These are phyloP conservation scores for Paedocypris micromegethes DNA, from an alignment of 2,797 vertebrate genomes.

Conservation along the genomic window DNA sequence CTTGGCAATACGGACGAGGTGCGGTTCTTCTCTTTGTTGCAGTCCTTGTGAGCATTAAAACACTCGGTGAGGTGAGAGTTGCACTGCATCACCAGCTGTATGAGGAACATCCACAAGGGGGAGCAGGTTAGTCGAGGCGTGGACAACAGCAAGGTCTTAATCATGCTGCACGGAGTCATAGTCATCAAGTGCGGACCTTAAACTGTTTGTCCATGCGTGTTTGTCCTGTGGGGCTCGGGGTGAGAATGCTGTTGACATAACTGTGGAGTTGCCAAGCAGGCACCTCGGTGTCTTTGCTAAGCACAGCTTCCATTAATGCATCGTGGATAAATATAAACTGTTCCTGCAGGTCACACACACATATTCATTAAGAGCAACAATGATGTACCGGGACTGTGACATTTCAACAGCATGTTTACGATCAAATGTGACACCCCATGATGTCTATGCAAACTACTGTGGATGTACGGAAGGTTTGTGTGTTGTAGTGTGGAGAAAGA, in stretches of 20 bases:
- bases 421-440: not conserved
- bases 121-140: constrained; percentile 30
- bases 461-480: too few relatives aligned
- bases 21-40: constrained; percentile 99
- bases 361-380: constrained; percentile 6
- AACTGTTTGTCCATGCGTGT: constrained; percentile 94
- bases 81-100: constrained; percentile 91
- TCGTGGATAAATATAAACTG: constrained; percentile 99
- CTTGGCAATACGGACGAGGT: constrained; percentile 97
- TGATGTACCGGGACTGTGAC: not conserved
- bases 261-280: constrained; percentile 86
- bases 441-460: too few relatives aligned
- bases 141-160: not conserved
- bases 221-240: constrained; percentile 81
- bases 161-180: constrained; percentile 1
- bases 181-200: constrained; percentile 72
- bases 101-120: constrained; percentile 49
- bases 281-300: constrained; percentile 93
- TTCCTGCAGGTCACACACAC: constrained; percentile 68
- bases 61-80: constrained; percentile 90
- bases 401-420: not conserved
- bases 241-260: constrained; percentile 92
- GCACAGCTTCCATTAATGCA: constrained; percentile 92
- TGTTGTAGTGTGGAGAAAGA: too few relatives aligned
- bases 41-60: constrained; percentile 96